Evolutionary conservation across 2,113 vertebrate species (phyloP), one percentile per base, ranked within the genome.

Genomic region (Uropsilus gracilis): DNA sequence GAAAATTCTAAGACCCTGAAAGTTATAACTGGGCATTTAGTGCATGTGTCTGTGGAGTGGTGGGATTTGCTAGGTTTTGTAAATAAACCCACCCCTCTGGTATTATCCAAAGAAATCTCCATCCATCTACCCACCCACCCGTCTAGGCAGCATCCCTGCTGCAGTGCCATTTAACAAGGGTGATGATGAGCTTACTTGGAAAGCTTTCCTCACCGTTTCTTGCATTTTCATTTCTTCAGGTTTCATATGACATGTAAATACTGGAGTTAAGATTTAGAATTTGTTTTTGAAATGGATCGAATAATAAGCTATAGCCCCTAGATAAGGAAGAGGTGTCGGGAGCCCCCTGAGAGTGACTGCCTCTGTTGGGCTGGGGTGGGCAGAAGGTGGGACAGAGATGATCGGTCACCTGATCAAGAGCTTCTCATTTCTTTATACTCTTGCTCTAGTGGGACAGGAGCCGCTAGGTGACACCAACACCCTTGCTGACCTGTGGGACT

Each of bases 221-320:
- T 94, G 87, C 37, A 28, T 86, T 17, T 97, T 77, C 90, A 30
- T 64, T 85, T 63, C 48, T 94, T 37, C n/a, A 46, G 24, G 82
- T 97, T 96, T 95, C 89, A 46, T 37, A 30, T 34, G 73, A 22
- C 69, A 32, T 39, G 20, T 81, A 91, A 93, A 96, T 95, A 94
- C 9, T 0, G 0, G 50, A 0, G 71, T 83, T 85, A 94, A 89
- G 88, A 80, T 82, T 78, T 76, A 86, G 88, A 68, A 39, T 89
- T 73, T 0, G 3, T 78, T 66, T 81, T 86, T 69, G 63, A 59
- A 1, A 92, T 90, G 78, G 44, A 42, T 96, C 92, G 69, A 91
- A 24, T 95, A 92, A 94, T 81, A 46, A 6, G 46, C 44, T 86
- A 0, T 84, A 48, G 68, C 59, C 78, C 50, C 42, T 22, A 82